Conservation (phyloP, 2,797 vertebrate species). For the Pseudomugil tenellus region DNA sequence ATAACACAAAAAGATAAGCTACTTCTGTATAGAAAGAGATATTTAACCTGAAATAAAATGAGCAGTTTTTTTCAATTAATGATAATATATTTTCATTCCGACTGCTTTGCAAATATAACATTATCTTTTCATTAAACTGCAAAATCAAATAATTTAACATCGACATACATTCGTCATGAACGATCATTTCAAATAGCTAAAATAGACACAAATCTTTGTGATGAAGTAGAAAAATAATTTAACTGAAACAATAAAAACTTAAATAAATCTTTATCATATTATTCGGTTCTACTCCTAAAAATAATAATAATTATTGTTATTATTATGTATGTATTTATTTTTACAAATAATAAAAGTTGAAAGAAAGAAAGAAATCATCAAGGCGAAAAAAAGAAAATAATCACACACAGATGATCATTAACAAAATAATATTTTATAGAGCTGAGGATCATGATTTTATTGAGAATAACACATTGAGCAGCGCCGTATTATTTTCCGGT, state of each 20-base stretch:
- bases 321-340: too few relatives aligned
- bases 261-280: too few relatives aligned
- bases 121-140: slow-evolving; percentile 13
- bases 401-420: not conserved
- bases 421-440: not conserved
- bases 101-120: slow-evolving; percentile 9
- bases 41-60: not conserved
- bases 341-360: not conserved
- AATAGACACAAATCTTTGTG: slow-evolving; percentile 7
- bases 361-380: slow-evolving; percentile 10
- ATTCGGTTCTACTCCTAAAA: slow-evolving; percentile 14
- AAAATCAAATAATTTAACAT: slow-evolving; percentile 1
- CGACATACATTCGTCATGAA: slow-evolving; percentile 12
- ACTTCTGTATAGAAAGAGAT: not conserved
- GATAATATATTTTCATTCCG: slow-evolving; percentile 11
- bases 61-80: slow-evolving; percentile 12
- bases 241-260: not conserved
- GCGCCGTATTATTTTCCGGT: not conserved
- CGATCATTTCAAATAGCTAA: too few relatives aligned
- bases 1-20: too few relatives aligned
- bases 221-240: not conserved
- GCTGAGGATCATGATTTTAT: slow-evolving; percentile 8
- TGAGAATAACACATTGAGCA: not conserved
- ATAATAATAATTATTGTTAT: too few relatives aligned
- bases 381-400: slow-evolving; percentile 3